phyloP scores from a whole-genome alignment of 1,140 invertebrate genomes.

The Lucilia sericata region DNA sequence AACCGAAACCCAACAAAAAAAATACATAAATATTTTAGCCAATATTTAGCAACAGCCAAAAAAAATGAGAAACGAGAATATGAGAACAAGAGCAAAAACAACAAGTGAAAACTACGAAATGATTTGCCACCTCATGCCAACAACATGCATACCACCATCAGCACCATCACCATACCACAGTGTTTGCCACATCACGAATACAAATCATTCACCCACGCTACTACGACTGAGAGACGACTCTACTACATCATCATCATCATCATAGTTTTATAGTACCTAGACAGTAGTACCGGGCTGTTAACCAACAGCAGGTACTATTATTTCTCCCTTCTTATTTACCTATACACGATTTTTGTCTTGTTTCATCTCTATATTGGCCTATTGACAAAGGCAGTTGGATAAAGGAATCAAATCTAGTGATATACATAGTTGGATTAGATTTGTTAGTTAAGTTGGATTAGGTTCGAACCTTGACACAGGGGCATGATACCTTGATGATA shows the following conservation, averaged over 20 bases:
- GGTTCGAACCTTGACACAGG: too few relatives aligned
- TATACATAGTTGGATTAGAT: too few relatives aligned
- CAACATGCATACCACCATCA: too few relatives aligned
- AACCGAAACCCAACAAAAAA: not conserved
- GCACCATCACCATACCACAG: not conserved
- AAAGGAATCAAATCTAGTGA: too few relatives aligned
- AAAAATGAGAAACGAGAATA: not conserved
- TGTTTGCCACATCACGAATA: not conserved
- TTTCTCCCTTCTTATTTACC: too few relatives aligned
- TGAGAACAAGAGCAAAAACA: not conserved
- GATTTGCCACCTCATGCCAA: slow-evolving; percentile 3
- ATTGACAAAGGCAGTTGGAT: too few relatives aligned
- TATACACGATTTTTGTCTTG: too few relatives aligned
- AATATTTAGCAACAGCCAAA: slow-evolving; percentile 4
- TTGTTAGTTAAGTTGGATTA: too few relatives aligned
- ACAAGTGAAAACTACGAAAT: slow-evolving; percentile 14
- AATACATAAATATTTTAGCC: not conserved
- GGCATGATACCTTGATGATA: too few relatives aligned
- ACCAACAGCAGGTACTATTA: too few relatives aligned
- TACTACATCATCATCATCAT: not conserved
- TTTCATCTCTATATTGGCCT: too few relatives aligned
- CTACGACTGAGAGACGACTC: not conserved
- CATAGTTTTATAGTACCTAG: not conserved
- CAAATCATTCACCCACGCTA: not conserved
- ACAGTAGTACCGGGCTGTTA: not conserved